Evolutionary conservation across 2,113 vertebrate genomes (phyloP), one percentile per base, ranked within the genome.

Genomic region (Aegithalos caudatus): DNA sequence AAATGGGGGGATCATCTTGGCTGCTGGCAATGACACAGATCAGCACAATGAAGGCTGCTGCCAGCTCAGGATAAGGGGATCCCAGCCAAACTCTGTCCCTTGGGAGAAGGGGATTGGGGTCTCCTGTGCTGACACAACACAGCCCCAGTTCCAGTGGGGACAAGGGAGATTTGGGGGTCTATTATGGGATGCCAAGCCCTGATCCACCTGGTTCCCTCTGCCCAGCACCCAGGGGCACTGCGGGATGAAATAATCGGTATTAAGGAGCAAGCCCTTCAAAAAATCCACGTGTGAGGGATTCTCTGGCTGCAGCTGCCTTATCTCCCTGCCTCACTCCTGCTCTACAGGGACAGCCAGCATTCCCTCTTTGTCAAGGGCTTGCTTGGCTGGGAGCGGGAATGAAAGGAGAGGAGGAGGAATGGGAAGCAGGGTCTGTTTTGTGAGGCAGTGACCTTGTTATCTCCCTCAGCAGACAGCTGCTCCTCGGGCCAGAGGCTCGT

Each of bases 401-500:
- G 74, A 64, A 67, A 66, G 48, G 57, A 64, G 81, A 57, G 1
- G 25, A 90, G 65, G 60, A 81, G 24, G 70, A 84, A n/a, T 51
- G 50, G 20, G 71, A 67, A 48, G 80, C 38, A 37, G 11, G 35
- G 28, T 54, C 44, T 91, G 51, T 86, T 82, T 84, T 91, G 82
- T 84, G 78, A 67, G 23, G n/a, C 17, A 1, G 44, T 81, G 89
- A 86, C 94, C 92, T 91, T 72, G 82, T 96, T 97, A 97, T 98
- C 97, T 97, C 81, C 69, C 95, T 66, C 67, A 69, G 69, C 92
- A 95, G 91, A 69, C 91, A 97, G 97, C 95, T 97, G 97, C 87
- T 97, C 69, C 92, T 73, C 1, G 3, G 25, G 57, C 96, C 61
- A 22, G 69, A 86, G 83, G 89, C 82, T 76, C 1, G 2, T 1